These are phyloP conservation scores for Chinchilla lanigera DNA, from an alignment of 2,113 vertebrate genomes.

Conservation along the genomic window DNA sequence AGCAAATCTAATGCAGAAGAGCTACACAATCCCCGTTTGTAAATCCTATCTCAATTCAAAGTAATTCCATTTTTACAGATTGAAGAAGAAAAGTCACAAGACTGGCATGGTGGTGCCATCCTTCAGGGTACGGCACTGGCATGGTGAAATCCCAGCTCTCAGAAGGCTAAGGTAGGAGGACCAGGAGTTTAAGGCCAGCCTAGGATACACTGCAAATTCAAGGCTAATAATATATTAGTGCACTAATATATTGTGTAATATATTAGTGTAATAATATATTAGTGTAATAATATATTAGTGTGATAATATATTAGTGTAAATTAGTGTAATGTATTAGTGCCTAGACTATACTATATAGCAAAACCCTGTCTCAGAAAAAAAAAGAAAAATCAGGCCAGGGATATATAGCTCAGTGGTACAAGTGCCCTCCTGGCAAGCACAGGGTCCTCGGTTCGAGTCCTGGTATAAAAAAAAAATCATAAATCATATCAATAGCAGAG, in stretches of 20 bases:
- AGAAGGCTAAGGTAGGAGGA: neutral
- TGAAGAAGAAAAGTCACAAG: neutral
- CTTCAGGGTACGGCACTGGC: too few relatives aligned
- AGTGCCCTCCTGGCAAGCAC: too few relatives aligned
- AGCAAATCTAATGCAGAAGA: neutral
- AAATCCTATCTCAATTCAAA: neutral
- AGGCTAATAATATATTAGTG: too few relatives aligned
- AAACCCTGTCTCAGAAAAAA: neutral
- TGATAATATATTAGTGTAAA: too few relatives aligned
- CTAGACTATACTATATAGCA: neutral
- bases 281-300: too few relatives aligned
- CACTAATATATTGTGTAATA: too few relatives aligned
- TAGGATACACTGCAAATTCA: neutral
- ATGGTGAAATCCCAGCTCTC: neutral
- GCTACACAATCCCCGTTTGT: neutral
- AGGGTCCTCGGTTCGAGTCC: too few relatives aligned
- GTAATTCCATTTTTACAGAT: neutral
- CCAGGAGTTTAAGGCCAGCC: neutral
- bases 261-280: too few relatives aligned
- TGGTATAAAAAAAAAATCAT: neutral
- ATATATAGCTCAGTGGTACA: too few relatives aligned
- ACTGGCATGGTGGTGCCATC: neutral
- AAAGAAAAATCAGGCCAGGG: neutral
- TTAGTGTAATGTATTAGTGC: too few relatives aligned
- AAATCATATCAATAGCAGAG: neutral